Base-by-base conservation (phyloP, 2,113 vertebrate genomes). In the Antidorcas marsupialis region DNA sequence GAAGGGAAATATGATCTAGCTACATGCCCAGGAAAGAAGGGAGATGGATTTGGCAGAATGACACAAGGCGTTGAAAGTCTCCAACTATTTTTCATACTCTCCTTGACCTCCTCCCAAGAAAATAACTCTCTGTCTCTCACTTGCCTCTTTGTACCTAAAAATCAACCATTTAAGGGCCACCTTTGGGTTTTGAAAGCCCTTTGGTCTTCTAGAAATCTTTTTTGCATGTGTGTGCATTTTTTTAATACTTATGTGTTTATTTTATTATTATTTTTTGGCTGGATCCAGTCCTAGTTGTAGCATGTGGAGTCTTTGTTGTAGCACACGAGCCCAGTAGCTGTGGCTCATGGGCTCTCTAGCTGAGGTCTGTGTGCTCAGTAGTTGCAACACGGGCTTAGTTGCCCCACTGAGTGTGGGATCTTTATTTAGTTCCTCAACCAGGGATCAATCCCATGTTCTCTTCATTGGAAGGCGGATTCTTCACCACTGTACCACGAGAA, bases 331-430 rank as follows among this genome's bases (percentile, higher is more conserved):
- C 27, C 71, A 76, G 71, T 27, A 76, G 71, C 71, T 43, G 12
- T 1, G 36, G 36, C 0, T 0, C 23, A 27, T 27, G 23, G 17
- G 23, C 12, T 43, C 71, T 43, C 21, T 43, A 25, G 36, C 25
- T 74, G 36, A 74, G 6, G 71, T 25, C 36, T 25, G 71, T 14
- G 3, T 7, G 23, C 23, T 43, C 36, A 27, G 36, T 14, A 76
- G 71, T 27, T 76, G 71, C 71, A 43, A 43, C 71, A 76, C 3
- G 6, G 23, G 71, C 36, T 43, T 76, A 25, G 21, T 76, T 43
- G 23, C 36, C 36, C 36, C 71, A 76, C 0, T 0, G 23, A 76
- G 71, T 25, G 23, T 43, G 71, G 36, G 36, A 27, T 76, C 23
- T 76, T 76, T 71, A 36, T 21, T 71, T 23, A 76, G 36, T 76